These are phyloP conservation scores for Dicyrtomina minuta DNA, from an alignment of 2,888 invertebrate species.

Conservation along the genomic window DNA sequence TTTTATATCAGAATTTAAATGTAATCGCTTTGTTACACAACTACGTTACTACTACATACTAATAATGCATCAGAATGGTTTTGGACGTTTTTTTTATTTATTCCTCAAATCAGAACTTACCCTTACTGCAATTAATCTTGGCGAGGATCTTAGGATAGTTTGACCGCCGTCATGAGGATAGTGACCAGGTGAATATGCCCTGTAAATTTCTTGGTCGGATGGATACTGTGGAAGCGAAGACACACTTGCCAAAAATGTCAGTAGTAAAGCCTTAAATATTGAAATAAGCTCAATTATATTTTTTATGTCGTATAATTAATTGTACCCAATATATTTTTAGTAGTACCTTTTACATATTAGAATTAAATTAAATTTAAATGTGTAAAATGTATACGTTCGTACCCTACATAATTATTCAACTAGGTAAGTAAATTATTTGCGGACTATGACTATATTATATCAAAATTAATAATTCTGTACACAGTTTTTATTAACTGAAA, in stretches of 20 bases:
- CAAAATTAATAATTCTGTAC: too few species aligned
- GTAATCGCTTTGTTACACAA: background rate
- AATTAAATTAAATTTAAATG: too few species aligned
- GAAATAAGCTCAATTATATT: too few species aligned
- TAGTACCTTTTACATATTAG: too few species aligned
- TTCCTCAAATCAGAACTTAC: too few species aligned
- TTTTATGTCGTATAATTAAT: too few species aligned
- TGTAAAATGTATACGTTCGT: too few species aligned
- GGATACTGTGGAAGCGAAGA: constrained; percentile 26
- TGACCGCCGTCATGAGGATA: constrained; percentile 33
- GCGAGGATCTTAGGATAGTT: constrained; percentile 18
- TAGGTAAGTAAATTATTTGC: too few species aligned
- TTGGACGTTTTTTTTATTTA: background rate
- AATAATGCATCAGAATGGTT: background rate
- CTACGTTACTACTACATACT: background rate
- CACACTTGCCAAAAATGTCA: background rate
- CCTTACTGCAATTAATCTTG: constrained; percentile 34
- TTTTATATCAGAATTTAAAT: background rate
- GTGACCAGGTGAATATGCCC: constrained; percentile 42
- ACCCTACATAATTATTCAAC: too few species aligned
- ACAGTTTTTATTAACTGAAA: too few species aligned
- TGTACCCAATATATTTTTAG: too few species aligned
- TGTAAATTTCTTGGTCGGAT: constrained; percentile 30
- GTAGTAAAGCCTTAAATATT: constrained; percentile 12
- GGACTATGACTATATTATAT: too few species aligned